Conservation (phyloP, 2,113 vertebrate species). For the Pseudorectes ferrugineus region DNA sequence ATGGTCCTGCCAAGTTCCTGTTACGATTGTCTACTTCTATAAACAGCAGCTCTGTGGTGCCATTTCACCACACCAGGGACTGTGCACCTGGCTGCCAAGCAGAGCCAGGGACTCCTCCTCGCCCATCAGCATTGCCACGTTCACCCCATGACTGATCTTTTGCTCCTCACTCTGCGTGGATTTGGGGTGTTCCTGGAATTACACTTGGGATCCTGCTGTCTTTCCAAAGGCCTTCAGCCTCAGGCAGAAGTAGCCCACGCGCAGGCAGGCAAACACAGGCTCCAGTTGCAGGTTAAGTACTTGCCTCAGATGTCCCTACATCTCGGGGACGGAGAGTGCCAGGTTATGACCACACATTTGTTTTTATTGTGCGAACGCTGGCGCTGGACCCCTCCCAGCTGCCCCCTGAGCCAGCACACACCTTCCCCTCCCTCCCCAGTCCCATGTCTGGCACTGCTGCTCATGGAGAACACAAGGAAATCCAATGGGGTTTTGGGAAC, state of each 20-base stretch:
- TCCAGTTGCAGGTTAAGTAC: not conserved
- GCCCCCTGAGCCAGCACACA: not conserved
- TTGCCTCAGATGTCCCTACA: not conserved
- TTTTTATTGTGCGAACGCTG: not conserved
- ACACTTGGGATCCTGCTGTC: not conserved
- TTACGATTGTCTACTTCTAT: not conserved
- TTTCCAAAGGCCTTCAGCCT: not conserved
- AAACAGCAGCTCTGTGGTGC: not conserved
- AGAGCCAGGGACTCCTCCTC: not conserved
- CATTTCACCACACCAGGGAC: no score
- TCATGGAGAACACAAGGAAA: not conserved
- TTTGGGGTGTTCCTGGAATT: not conserved
- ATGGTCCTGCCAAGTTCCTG: not conserved
- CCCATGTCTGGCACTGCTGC: accelerated
- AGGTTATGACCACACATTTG: not conserved
- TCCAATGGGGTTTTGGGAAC: not conserved
- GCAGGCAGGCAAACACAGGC: not conserved
- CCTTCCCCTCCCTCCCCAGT: not conserved
- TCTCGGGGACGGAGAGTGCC: not conserved
- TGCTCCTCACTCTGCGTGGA: accelerated
- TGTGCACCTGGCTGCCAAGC: not conserved
- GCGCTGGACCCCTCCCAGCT: accelerated
- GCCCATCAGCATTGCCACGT: not conserved
- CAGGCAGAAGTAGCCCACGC: not conserved
- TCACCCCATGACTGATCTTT: not conserved